A percentile compares a stretch with the other conserved stretches of the same genome.
These are phyloP conservation scores for Aegithalos caudatus DNA, from an alignment of 2,113 vertebrate species.

Conservation along the genomic window DNA sequence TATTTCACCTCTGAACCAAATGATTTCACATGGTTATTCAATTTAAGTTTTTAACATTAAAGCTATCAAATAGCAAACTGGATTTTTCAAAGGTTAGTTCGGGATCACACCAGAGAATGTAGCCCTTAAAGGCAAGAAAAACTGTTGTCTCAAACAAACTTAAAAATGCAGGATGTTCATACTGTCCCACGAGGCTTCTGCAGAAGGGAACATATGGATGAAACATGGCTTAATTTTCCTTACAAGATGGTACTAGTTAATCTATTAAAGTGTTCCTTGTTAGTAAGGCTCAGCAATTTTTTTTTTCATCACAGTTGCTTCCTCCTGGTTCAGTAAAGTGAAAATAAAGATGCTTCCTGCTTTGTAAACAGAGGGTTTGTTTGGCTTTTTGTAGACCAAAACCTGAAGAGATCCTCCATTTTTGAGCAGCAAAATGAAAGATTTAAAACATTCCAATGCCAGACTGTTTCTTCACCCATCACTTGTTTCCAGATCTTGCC, in stretches of 20 bases:
- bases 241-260: conserved; percentile 71
- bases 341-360: conserved; percentile 67
- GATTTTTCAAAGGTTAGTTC: conserved; percentile 72
- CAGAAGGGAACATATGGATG: conserved; percentile 71
- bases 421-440: conserved; percentile 68
- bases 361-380: conserved; percentile 66
- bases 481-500: conserved; percentile 53
- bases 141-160: conserved; percentile 61
- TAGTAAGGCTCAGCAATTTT: conserved; percentile 72
- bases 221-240: conserved; percentile 83
- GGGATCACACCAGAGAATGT: conserved; percentile 71
- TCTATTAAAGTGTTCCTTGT: conserved; percentile 62
- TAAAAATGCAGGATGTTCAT: conserved; percentile 68
- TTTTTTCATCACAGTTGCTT: conserved; percentile 70
- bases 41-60: conserved; percentile 62
- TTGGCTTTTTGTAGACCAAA: conserved; percentile 60
- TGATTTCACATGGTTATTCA: conserved; percentile 67
- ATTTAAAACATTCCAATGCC: conserved; percentile 61
- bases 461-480: conserved; percentile 45
- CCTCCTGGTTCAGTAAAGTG: conserved; percentile 72
- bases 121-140: conserved; percentile 78
- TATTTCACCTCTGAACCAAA: conserved; percentile 71
- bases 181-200: conserved; percentile 71
- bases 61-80: conserved; percentile 73
- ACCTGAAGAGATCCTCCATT: conserved; percentile 63